Evolutionary conservation across 2,888 invertebrate species (phyloP), one percentile per base, ranked within the genome.

Genomic region (Netelia inedita): DNA sequence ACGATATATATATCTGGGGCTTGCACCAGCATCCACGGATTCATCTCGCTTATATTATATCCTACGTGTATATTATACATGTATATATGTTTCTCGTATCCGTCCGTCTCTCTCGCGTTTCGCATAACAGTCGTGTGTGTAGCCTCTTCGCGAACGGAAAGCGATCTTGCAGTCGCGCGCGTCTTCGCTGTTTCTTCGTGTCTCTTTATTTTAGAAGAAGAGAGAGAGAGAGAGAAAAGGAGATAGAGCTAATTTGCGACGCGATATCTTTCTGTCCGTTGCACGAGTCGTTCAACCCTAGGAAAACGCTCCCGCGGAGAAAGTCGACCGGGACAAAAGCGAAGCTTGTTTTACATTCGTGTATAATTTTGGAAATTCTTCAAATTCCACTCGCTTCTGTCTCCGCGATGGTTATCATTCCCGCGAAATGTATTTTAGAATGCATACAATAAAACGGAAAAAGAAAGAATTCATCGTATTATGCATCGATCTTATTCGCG

Each of bases 101-200:
- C 43, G 16, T 91, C 90, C 89, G 85, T 86, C 28, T 69, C 21
- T 46, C 28, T 63, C 75, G 21, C 35, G 46, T 14, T 21, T 3
- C 16, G 59, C 21, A 63, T n/a, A 35, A 35, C 35, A 23, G 59
- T 57, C 19, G 9, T 46, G 23, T 46, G 23, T 11, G 19, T 21
- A 66, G 59, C 53, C 41, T 76, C 71, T 71, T 50, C 57, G 61
- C 71, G 79, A 85, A 74, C 82, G 74, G 75, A 79, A 79, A 82
- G 65, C 74, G 78, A 82, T 85, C 82, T 80, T 63, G 68, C 82
- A 61, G 79, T 68, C 73, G 76, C 82, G 80, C 87, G 83, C 71
- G 79, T 74, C 72, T 69, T 46, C 69, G 65, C 73, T 79, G 81
- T 68, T 55, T 53, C 76, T 80, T 66, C 61, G 68, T 61, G 69